A percentile compares a stretch with the other conserved stretches of the same genome.
Evolutionary conservation across 2,113 vertebrate species (phyloP).

Genomic region (Caranx melampygus): DNA sequence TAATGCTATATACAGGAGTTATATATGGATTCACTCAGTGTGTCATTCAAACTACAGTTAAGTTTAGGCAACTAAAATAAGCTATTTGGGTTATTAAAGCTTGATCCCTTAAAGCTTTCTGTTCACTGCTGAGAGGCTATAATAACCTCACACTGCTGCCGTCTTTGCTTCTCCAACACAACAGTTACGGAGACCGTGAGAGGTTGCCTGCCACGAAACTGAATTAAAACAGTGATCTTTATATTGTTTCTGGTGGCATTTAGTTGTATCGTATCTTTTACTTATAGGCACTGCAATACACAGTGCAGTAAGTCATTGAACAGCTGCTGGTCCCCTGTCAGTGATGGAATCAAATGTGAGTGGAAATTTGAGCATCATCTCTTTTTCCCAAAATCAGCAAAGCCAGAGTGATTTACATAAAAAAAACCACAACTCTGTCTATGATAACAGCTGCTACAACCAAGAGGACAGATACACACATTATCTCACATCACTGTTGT

Average conservation of each 20-base stretch:
- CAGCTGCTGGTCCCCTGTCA: not conserved
- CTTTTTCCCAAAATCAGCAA: not conserved
- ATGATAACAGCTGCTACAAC: not conserved
- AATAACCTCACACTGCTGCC: not conserved
- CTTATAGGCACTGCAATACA: not conserved
- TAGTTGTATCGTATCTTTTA: not conserved
- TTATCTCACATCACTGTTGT: not conserved
- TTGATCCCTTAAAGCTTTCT: not conserved
- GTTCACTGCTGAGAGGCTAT: not conserved
- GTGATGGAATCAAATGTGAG: not conserved
- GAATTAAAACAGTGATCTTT: too few relatives aligned
- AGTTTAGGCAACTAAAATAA: not conserved
- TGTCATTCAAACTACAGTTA: not conserved
- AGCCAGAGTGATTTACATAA: not conserved
- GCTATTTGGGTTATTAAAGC: too few relatives aligned
- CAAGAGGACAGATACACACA: not conserved
- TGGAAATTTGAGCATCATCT: not conserved
- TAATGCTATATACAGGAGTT: not conserved
- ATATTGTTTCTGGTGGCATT: too few relatives aligned
- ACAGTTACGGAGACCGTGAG: not conserved
- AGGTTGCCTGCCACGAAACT: not conserved
- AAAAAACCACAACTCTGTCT: not conserved
- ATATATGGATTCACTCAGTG: not conserved
- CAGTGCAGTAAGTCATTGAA: not conserved
- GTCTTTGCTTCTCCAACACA: not conserved